Base-by-base conservation (phyloP, 2,113 vertebrate species). In the Furnarius figulus region DNA sequence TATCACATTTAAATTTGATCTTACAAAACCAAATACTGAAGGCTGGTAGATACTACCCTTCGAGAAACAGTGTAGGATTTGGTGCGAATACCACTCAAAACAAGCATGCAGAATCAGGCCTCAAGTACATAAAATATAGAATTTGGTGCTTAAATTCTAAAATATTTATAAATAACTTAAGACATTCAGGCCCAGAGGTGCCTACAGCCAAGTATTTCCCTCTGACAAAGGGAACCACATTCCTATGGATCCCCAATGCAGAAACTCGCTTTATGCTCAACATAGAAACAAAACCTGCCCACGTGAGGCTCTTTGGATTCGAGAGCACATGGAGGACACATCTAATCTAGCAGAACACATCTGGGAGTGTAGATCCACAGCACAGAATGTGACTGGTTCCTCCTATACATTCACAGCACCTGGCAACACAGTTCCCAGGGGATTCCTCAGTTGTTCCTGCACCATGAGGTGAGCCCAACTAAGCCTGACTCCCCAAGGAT, bases 131-230 rank as follows among this genome's bases (percentile, higher is more conserved):
- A 84, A 97, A 94, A 95, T 87, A 92, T 0, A 87, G 83, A 13
- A 92, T 92, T 82, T 93, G 80, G 66, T 33, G 47, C n/a, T 85
- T 89, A 27, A 27, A 84, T 65, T 84, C 44, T 46, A 94, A 93
- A 85, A 75, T 82, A 82, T 71, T 77, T 74, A 92, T 88, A 90
- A 97, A 94, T 96, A 96, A 97, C 44, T 96, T 93, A 67, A 93
- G 92, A 96, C 90, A 95, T 85, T 92, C 93, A 85, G 83, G 62
- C 84, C 95, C 87, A 93, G 87, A 94, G 82, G 74, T 2, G 11
- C 20, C 62, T 10, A 47, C 23, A 82, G 89, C 80, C 11, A 2
- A 33, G 59, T 14, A 55, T 30, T 72, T 77, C 85, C 74, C 85
- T 83, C 55, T 63, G 71, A n/a, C 79, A 59, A 5, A 1, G 63